Base-by-base conservation (phyloP, 2,888 invertebrate genomes). In the Stenchaetothrips biformis region DNA sequence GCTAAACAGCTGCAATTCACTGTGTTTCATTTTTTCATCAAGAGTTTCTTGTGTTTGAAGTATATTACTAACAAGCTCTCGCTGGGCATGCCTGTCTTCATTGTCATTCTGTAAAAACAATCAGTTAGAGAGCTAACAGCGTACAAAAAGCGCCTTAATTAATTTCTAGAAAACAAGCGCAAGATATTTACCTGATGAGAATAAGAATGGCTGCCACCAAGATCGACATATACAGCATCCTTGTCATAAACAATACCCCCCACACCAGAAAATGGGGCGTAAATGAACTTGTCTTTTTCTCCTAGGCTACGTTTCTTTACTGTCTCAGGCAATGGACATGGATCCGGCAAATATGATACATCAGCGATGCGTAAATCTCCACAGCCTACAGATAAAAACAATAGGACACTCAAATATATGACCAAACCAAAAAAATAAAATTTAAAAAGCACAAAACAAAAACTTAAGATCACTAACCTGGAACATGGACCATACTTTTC, bases 191-290 rank as follows among this genome's bases (percentile, higher is more conserved):
- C 37, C 37, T 37, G 1, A 4, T 37, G 1, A 37, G 37, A 90
- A 84, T 95, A 93, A 80, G 94, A 95, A 85, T 97, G 97, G 79
- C 96, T 96, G 7, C 97, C 97, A 80, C 95, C 95, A 7, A 98
- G 88, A 86, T 99, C 99, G 83, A 99, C 97, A 86, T 99, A 99
- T 6, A 99, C 96, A 1, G 99, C 99, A 89, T 99, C 99, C 87
- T 99, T 98, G 86, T 99, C 99, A 86, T 99, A 99, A 16, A 99
- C 96, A 85, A 99, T 96, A 13, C 99, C 99, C 78, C 99, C 99
- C 1, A 99, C 96, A 0, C 99, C 99, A 37, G 98, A 96, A 90
- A 99, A 98, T 1, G 99, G 99, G 0, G 99, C 99, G 88, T 99
- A 99, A 79, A 99, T 92, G 80, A 96, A 89, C 83, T 95, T 92